Conservation (phyloP, 2,797 vertebrate genomes). For the Etheostoma nigrum region DNA sequence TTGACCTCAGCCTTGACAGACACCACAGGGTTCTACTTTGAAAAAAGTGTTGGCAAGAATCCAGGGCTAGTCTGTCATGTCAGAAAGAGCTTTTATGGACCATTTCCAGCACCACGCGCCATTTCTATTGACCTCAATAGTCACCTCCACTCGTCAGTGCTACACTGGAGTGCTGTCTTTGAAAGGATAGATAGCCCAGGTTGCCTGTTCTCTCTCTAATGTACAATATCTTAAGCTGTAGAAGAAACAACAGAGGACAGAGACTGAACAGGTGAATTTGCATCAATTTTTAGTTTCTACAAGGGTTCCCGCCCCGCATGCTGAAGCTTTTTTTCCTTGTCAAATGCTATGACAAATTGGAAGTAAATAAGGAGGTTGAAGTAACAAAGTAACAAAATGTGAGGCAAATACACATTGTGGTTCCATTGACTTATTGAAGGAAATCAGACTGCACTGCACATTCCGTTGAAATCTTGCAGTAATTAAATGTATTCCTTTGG, state of each 20-base stretch:
- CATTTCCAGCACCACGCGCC: constrained; percentile 65
- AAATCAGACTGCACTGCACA: background rate
- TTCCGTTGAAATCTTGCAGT: background rate
- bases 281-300: constrained; percentile 22
- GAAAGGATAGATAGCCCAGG: constrained; percentile 28
- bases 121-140: constrained; percentile 57
- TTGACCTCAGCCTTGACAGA: constrained; percentile 49
- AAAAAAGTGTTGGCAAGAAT: constrained; percentile 50
- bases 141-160: constrained; percentile 43
- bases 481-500: background rate
- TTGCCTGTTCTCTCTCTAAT: constrained; percentile 41
- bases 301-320: background rate
- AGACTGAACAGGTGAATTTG: constrained; percentile 33
- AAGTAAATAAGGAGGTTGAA: constrained; percentile 10
- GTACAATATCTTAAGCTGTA: constrained; percentile 37
- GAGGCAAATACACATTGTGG: constrained; percentile 16
- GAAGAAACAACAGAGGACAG: constrained; percentile 1
- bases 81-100: constrained; percentile 72
- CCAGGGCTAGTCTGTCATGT: constrained; percentile 54
- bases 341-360: background rate
- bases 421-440: background rate
- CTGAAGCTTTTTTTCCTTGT: constrained; percentile 18
- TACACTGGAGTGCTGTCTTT: constrained; percentile 25
- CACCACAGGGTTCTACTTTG: constrained; percentile 15
- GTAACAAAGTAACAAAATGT: background rate